Conservation (phyloP, 1,140 invertebrate species). For the Leptinotarsa lineolata region DNA sequence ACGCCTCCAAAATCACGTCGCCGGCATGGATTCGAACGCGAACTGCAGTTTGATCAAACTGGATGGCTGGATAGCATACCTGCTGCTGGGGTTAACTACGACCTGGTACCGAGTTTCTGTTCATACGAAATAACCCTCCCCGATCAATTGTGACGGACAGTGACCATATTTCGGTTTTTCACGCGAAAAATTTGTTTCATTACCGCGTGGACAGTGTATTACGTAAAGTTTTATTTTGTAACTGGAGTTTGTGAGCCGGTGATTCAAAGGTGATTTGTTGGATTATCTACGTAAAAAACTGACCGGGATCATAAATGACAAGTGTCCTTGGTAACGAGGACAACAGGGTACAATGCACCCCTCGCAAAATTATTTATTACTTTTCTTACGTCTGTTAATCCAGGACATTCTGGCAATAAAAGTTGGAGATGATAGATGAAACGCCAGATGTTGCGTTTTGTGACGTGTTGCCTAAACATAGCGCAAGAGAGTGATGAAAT, state of each 20-base stretch:
- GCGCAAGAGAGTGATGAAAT: too few species aligned
- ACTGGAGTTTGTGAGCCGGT: slow-evolving; percentile 11
- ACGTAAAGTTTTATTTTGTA: slow-evolving; percentile 6
- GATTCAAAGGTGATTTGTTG: slow-evolving; percentile 34
- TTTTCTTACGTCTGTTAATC: too few species aligned
- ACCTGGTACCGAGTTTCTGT: slow-evolving; percentile 44
- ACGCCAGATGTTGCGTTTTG: too few species aligned
- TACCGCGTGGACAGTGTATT: slow-evolving; percentile 17
- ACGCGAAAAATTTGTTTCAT: slow-evolving; percentile 34
- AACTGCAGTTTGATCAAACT: slow-evolving; percentile 39
- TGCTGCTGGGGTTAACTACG: slow-evolving; percentile 38
- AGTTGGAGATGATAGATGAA: too few species aligned
- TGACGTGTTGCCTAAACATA: too few species aligned
- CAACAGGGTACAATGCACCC: too few species aligned
- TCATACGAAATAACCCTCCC: slow-evolving; percentile 12
- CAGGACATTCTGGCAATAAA: too few species aligned
- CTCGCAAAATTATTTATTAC: too few species aligned
- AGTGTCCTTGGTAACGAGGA: too few species aligned
- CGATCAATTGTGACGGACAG: slow-evolving; percentile 7
- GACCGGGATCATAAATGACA: too few species aligned
- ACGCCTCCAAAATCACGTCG: slow-evolving; percentile 33
- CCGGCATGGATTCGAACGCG: slow-evolving; percentile 33
- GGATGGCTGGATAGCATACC: slow-evolving; percentile 49
- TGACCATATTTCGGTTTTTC: slow-evolving; percentile 3
- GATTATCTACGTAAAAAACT: background rate